phyloP scores from a whole-genome alignment of 1,140 invertebrate species.

The Penaeus vannamei region DNA sequence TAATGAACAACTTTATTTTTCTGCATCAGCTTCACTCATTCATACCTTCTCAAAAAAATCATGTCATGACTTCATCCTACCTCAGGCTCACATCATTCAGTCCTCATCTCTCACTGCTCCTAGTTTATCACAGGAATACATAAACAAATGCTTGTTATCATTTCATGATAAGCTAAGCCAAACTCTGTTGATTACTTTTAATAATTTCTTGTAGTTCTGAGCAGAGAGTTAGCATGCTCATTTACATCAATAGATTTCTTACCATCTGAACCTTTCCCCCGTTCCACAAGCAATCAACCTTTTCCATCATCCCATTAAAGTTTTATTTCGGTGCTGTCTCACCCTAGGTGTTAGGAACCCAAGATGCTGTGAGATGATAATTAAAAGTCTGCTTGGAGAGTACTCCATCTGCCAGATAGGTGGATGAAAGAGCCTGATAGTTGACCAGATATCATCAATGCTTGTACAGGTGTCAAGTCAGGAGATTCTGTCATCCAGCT shows the following conservation, averaged over 20 bases:
- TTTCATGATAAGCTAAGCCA: no score
- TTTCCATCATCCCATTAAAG: conserved; percentile 21
- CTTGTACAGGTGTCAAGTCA: no score
- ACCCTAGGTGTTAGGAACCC: conserved; percentile 58
- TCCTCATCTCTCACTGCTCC: no score
- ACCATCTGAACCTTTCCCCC: conserved; percentile 22
- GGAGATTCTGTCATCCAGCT: no score
- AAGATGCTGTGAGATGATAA: conserved; percentile 61
- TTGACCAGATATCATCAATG: no score
- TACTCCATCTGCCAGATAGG: no score
- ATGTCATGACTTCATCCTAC: neutral
- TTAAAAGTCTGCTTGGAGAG: conserved; percentile 27
- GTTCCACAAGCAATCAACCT: conserved; percentile 18
- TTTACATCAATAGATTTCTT: conserved; percentile 16
- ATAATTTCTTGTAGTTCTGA: conserved; percentile 32
- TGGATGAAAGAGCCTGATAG: no score
- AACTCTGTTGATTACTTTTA: conserved; percentile 10
- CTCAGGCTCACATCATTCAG: no score
- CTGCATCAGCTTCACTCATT: no score
- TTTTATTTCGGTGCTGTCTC: conserved; percentile 63
- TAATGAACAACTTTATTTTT: conserved; percentile 33
- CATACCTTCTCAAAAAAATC: neutral
- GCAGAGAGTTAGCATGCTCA: conserved; percentile 24
- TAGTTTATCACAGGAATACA: no score
- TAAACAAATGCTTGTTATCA: no score